Evolutionary conservation across 2,888 invertebrate genomes (phyloP).

Genomic region (Drosophila mercatorum): DNA sequence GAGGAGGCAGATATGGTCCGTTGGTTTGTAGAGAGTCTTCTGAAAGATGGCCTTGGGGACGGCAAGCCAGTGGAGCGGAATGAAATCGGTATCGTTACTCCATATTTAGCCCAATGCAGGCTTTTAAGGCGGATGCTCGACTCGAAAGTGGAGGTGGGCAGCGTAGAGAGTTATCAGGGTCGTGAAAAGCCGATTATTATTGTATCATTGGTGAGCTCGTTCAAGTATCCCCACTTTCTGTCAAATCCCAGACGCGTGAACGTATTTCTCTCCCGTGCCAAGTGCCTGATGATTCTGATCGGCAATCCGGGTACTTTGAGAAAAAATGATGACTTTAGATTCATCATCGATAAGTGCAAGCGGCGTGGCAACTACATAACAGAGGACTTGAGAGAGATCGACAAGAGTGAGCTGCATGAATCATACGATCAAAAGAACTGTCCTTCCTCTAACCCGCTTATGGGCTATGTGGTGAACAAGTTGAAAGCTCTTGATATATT

Average conservation of each 20-base stretch:
- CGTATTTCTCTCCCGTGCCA: conserved; percentile 88
- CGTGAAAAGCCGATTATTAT: conserved; percentile 93
- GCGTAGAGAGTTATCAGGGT: conserved; percentile 95
- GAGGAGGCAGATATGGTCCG: conserved; percentile 86
- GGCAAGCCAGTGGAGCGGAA: conserved; percentile 75
- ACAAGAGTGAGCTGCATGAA: no score
- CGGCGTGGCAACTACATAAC: conserved; percentile 28
- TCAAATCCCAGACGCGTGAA: conserved; percentile 86
- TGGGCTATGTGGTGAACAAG: background rate
- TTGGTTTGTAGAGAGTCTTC: conserved; percentile 86
- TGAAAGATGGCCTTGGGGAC: conserved; percentile 83
- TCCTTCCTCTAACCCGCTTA: background rate
- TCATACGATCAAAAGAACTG: no score
- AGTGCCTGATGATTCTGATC: conserved; percentile 86
- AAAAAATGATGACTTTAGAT: conserved; percentile 67
- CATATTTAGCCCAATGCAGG: conserved; percentile 85
- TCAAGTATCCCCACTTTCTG: conserved; percentile 70
- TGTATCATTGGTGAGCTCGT: conserved; percentile 89
- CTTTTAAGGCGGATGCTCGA: conserved; percentile 68
- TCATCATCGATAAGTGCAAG: conserved; percentile 73
- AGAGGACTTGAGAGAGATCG: background rate
- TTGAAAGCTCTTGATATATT: background rate
- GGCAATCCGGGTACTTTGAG: conserved; percentile 84
- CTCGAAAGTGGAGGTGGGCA: conserved; percentile 88
- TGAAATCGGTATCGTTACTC: conserved; percentile 87